Percentiles rank a stretch among this genome's conserved stretches.
These are phyloP conservation scores for Camponotus vicinus DNA, from an alignment of 1,140 invertebrate species.

Conservation along the genomic window DNA sequence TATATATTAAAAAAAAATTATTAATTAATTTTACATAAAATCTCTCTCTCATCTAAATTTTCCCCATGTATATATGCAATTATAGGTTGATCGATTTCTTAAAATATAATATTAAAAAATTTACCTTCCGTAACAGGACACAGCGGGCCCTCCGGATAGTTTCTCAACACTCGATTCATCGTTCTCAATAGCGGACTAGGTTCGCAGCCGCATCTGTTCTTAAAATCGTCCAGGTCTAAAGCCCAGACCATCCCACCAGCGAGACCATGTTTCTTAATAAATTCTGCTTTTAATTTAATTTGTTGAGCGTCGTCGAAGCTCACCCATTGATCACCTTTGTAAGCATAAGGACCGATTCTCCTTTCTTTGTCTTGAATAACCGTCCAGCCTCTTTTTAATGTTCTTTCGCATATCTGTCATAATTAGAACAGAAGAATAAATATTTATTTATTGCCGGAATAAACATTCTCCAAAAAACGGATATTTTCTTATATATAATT, in stretches of 20 bases:
- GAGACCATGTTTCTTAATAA: slow-evolving; percentile 91
- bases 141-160: slow-evolving; percentile 86
- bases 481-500: slow-evolving; percentile 4
- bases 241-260: slow-evolving; percentile 96
- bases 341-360: slow-evolving; percentile 88
- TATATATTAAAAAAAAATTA: no score
- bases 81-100: slow-evolving; percentile 1
- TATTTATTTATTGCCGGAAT: slow-evolving; percentile 1
- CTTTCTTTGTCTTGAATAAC: slow-evolving; percentile 86
- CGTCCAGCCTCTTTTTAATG: slow-evolving; percentile 85
- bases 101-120: slow-evolving; percentile 33
- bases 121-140: slow-evolving; percentile 79
- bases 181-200: slow-evolving; percentile 92
- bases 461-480: slow-evolving; percentile 22
- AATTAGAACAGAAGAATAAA: not conserved
- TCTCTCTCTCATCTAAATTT: not conserved
- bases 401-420: slow-evolving; percentile 81
- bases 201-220: slow-evolving; percentile 92
- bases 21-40: not conserved
- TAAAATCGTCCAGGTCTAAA: slow-evolving; percentile 95
- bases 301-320: slow-evolving; percentile 89
- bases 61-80: not conserved
- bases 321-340: slow-evolving; percentile 89
- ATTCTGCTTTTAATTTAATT: slow-evolving; percentile 89
- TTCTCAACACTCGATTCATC: slow-evolving; percentile 91